These are phyloP conservation scores for Periparus ater DNA, from an alignment of 2,797 vertebrate genomes.

Conservation along the genomic window DNA sequence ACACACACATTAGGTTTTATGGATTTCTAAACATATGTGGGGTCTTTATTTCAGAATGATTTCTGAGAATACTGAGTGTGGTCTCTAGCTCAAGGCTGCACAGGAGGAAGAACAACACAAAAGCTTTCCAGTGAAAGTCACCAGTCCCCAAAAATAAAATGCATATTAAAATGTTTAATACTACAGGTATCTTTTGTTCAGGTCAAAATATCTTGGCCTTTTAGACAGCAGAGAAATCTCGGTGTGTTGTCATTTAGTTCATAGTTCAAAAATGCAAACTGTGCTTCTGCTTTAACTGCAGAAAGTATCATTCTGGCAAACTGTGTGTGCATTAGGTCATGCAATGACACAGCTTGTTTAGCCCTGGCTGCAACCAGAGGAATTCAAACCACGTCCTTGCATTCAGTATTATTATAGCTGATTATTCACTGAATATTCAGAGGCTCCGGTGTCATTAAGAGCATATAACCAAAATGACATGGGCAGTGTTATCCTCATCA, in stretches of 20 bases:
- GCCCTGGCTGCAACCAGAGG: background rate
- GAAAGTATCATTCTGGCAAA: background rate
- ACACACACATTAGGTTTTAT: background rate
- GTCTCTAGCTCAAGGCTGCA: background rate
- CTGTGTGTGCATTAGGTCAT: background rate
- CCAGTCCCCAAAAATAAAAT: background rate
- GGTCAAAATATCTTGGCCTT: background rate
- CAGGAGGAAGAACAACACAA: background rate
- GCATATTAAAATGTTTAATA: background rate
- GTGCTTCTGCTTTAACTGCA: background rate
- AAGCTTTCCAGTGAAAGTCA: background rate
- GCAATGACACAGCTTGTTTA: background rate
- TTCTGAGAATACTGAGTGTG: background rate
- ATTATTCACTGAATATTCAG: slow-evolving; percentile 64
- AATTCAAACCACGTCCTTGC: background rate
- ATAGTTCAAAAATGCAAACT: background rate
- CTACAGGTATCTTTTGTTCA: background rate
- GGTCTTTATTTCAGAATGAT: background rate
- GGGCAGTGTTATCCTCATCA: slow-evolving; percentile 37
- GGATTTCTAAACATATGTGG: background rate
- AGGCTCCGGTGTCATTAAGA: slow-evolving; percentile 3
- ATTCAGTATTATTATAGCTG: slow-evolving; percentile 12
- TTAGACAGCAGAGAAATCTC: background rate
- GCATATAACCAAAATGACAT: slow-evolving; percentile 41
- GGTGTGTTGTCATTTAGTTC: background rate